These are phyloP conservation scores for Rhabdomys pumilio DNA, from an alignment of 2,797 vertebrate species.

Conservation along the genomic window DNA sequence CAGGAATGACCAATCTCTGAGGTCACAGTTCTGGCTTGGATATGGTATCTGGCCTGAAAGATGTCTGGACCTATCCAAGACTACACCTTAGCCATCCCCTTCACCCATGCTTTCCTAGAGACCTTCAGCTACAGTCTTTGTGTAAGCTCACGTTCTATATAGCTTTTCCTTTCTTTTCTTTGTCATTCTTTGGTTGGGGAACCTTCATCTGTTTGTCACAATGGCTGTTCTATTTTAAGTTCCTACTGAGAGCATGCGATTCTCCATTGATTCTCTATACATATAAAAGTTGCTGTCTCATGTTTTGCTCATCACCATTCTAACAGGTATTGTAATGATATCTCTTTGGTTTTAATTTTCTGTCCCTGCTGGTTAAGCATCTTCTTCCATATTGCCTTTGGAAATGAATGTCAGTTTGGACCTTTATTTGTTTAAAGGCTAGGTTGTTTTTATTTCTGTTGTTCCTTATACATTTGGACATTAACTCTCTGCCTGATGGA, in stretches of 20 bases:
- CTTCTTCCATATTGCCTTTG: background rate
- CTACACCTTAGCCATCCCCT: background rate
- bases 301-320: background rate
- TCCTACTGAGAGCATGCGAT: background rate
- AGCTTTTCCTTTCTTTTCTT: too few relatives aligned
- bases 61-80: background rate
- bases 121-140: background rate
- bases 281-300: background rate
- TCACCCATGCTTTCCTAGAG: background rate
- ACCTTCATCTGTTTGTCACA: background rate
- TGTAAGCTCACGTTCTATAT: background rate
- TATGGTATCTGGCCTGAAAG: background rate
- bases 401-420: background rate
- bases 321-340: background rate
- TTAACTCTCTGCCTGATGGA: background rate
- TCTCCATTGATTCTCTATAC: background rate
- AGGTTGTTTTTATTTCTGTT: background rate
- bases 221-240: background rate
- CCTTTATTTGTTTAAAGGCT: background rate
- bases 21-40: background rate
- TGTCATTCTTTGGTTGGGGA: background rate
- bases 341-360: background rate
- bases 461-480: background rate
- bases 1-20: background rate
- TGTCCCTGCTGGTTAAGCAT: background rate